Evolutionary conservation across 2,888 invertebrate species (phyloP).

Genomic region (Epinotia demarniana): DNA sequence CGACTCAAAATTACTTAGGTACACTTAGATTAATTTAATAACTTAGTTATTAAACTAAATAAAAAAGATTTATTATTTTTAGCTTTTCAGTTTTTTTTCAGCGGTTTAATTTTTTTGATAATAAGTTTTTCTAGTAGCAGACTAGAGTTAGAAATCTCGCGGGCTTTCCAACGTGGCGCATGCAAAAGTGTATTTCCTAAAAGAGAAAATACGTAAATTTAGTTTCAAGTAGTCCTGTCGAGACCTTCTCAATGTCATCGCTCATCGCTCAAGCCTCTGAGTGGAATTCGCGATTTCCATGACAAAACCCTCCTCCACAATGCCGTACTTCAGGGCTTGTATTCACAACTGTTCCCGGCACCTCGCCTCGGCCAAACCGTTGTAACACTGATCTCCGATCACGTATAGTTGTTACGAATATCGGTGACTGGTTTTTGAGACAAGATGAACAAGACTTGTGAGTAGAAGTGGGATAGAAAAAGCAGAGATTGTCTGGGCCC

Average conservation of each 20-base stretch:
- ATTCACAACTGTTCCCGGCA: not conserved
- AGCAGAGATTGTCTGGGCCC: not conserved
- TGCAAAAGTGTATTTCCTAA: not conserved
- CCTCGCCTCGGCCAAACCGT: not conserved
- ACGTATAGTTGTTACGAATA: not conserved
- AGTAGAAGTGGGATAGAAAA: not conserved
- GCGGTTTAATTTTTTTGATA: too few species aligned
- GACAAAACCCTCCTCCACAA: slow-evolving; percentile 17
- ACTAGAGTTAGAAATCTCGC: too few species aligned
- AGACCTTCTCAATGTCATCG: slow-evolving; percentile 7
- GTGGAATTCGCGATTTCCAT: slow-evolving; percentile 21
- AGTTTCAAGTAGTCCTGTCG: not conserved
- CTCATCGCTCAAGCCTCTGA: not conserved
- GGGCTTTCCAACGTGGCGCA: not conserved
- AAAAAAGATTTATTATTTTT: too few species aligned
- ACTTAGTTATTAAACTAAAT: too few species aligned
- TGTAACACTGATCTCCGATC: not conserved
- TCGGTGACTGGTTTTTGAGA: not conserved
- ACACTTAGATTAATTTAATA: too few species aligned
- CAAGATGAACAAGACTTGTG: not conserved
- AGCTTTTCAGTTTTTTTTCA: too few species aligned
- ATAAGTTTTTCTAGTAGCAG: too few species aligned
- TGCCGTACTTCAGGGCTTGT: not conserved
- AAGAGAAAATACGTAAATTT: not conserved
- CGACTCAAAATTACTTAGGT: too few species aligned